Evolutionary conservation across 2,113 vertebrate species (phyloP).

Genomic region (Theropithecus gelada): DNA sequence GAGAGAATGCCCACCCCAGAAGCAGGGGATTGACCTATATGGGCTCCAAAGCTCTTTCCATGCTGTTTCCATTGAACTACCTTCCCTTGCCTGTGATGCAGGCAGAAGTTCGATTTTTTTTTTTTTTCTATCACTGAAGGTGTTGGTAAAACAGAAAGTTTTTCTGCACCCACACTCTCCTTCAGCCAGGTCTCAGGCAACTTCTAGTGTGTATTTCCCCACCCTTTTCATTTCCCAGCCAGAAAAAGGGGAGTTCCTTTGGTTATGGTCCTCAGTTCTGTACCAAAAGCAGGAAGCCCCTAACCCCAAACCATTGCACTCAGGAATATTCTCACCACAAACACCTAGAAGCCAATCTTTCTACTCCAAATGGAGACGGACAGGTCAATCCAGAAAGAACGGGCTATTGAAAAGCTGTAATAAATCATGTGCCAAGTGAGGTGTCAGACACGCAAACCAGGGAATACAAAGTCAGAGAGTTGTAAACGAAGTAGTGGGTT

Average conservation of each 20-base stretch:
- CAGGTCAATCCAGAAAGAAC: conserved; percentile 43
- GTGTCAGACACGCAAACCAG: conserved; percentile 58
- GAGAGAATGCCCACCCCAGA: not conserved
- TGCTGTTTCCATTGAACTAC: not conserved
- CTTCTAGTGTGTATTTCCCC: not conserved
- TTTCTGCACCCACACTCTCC: not conserved
- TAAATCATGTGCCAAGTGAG: conserved; percentile 54
- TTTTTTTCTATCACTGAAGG: not conserved
- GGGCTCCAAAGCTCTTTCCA: not conserved
- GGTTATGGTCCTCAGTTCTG: not conserved
- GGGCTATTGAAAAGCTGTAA: conserved; percentile 45
- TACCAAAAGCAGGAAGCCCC: not conserved
- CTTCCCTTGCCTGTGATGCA: not conserved
- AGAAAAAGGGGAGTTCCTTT: not conserved
- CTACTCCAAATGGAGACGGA: not conserved
- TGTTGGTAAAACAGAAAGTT: not conserved
- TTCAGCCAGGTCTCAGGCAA: not conserved
- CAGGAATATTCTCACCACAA: not conserved
- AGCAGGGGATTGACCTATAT: not conserved
- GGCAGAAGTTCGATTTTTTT: not conserved
- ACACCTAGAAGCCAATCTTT: not conserved
- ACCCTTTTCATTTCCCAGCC: not conserved
- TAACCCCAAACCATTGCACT: not conserved
- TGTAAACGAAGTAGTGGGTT: not conserved
- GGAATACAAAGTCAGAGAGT: not conserved